Evolutionary conservation across 2,888 invertebrate species (phyloP), one percentile per base, ranked within the genome.

Genomic region (Sinotaia quadrata): DNA sequence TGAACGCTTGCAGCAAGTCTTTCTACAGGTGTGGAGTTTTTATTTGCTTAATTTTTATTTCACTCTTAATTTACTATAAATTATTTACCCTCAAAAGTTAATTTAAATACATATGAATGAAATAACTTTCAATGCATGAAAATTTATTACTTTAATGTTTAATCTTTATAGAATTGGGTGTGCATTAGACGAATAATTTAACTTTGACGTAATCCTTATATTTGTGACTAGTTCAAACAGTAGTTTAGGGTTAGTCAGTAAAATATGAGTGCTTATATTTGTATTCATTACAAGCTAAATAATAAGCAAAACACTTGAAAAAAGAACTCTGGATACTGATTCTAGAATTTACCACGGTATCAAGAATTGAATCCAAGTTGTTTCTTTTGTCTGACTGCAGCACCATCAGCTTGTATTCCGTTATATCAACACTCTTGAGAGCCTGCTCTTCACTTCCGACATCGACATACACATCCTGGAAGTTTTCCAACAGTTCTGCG

Each of bases 381-480:
- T 21, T 52, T n/a, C 27, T 52, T 52, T 24, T 54, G n/a, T 7
- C 15, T n/a, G 33, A 49, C 21, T 57, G 47, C 91, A 98, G 97
- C 97, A 98, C 89, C 95, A 97, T 87, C 96, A 97, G 85, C 96
- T 98, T 91, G 97, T 98, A 29, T 96, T 96, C 90, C 95, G 96
- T 86, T 98, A 97, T 91, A 95, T 96, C 88, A 94, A 94, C 78
- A 97, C 97, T 0, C 89, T 99, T 88, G 97, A 98, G 88, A 96
- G 95, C 0, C 91, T 98, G 56, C 92, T 99, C 52, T 99, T 99
- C 89, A 97, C 98, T 0, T 95, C 95, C 81, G 97, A 98, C 89
- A 91, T 98, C 87, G 98, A 98, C 87, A 93, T 95, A 3, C 97
- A 97, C 88, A 97, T 99, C 85, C 90, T 97, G 74, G 96, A 97